Conservation (phyloP, 2,888 invertebrate genomes). For the Abrostola triplasia region DNA sequence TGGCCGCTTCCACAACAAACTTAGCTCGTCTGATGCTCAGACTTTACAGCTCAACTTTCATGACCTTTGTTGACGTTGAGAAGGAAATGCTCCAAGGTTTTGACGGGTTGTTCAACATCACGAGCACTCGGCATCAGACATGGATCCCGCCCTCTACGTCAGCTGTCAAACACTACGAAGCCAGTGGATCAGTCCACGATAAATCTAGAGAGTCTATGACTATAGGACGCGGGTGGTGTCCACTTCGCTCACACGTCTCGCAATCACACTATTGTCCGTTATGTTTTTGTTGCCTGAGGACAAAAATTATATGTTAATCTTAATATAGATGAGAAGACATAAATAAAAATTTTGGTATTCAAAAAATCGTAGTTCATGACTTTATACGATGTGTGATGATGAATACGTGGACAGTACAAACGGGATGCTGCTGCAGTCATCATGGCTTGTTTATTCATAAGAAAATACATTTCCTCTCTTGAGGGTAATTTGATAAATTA, state of each 20-base stretch:
- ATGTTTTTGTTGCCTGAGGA: conserved; percentile 80
- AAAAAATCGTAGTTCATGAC: no score
- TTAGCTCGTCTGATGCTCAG: conserved; percentile 2
- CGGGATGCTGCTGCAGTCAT: no score
- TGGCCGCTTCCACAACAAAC: conserved; percentile 14
- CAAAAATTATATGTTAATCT: conserved; percentile 20
- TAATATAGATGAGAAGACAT: no score
- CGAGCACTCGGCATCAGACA: conserved; percentile 15
- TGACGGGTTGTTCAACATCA: conserved; percentile 17
- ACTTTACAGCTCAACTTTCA: conserved; percentile 13
- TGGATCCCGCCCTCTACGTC: conserved; percentile 26
- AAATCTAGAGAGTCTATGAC: conserved; percentile 70
- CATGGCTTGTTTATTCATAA: no score
- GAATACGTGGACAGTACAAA: no score
- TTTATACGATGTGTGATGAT: no score
- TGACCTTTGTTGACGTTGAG: conserved; percentile 25
- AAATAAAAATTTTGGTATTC: no score
- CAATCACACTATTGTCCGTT: conserved; percentile 82
- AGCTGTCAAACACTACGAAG: conserved; percentile 54
- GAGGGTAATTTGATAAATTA: no score
- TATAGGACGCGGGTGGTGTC: conserved; percentile 75
- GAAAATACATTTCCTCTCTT: no score
- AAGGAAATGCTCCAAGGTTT: conserved; percentile 26
- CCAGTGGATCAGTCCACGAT: conserved; percentile 57
- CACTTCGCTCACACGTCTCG: conserved; percentile 68